Evolutionary conservation across 92 coral and sea anemone species (phyloP), one percentile per base, ranked within the genome.

Genomic region (Porites evermanni): DNA sequence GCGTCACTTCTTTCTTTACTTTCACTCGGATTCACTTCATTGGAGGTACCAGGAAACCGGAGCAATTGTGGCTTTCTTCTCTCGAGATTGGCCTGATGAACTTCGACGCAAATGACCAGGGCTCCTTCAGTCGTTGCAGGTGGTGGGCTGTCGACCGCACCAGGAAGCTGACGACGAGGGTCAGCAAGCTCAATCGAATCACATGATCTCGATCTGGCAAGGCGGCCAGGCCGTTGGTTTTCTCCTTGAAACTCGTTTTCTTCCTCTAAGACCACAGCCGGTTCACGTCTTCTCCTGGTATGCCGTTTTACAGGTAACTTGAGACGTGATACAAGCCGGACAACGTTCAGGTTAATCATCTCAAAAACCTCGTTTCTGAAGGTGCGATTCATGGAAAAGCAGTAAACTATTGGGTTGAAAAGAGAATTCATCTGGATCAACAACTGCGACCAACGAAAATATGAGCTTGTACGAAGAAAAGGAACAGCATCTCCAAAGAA

Each of bases 401-500:
- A 72, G 63, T 72, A 72, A 7, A 82, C 71, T 1, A 82, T 4
- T 20, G 87, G 87, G 26, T 82, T 72, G 0, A 72, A 47, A 32
- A 82, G 71, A 47, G 87, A 82, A 21, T 82, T 82, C 64, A 82
- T 47, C 24, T 82, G 87, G 44, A 64, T 29, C 19, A 72, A 50
- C 64, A 73, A 19, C 72, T 72, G 56, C 10, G 87, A 63, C 87
- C 87, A 82, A 59, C 60, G 64, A 59, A 82, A 82, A 64, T 24
- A 61, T 32, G 87, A 32, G 87, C 87, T 82, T 12, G 78, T 73
- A 21, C 78, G 78, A 59, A 72, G 32, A 18, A 73, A n/a, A 9
- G 87, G 79, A 47, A 72, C 50, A 14, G 7, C n/a, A 1, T 8
- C 60, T 12, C 79, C 79, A 3, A 72, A 6, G 14, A 72, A 0